phyloP scores from a whole-genome alignment of 2,888 invertebrate species.

The Philereme vetulata region DNA sequence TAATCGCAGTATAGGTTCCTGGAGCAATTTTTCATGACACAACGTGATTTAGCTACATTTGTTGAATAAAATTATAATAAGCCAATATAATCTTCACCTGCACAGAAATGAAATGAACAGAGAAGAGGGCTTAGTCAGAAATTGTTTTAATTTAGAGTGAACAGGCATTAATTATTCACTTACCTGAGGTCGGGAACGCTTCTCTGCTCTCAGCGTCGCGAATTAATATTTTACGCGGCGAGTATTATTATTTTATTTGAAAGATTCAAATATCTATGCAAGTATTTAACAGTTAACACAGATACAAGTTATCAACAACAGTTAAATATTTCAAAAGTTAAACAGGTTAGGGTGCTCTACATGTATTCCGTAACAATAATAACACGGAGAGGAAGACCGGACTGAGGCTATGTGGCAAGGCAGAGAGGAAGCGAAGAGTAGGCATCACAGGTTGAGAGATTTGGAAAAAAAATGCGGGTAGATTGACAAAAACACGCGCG shows the following conservation, averaged over 20 bases:
- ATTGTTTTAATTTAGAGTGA: conserved; percentile 20
- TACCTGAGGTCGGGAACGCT: conserved; percentile 54
- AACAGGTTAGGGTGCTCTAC: conserved; percentile 66
- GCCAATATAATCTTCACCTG: conserved; percentile 1
- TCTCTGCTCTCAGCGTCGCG: conserved; percentile 45
- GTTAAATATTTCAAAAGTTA: conserved; percentile 79
- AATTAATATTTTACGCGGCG: conserved; percentile 63
- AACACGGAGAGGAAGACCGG: conserved; percentile 71
- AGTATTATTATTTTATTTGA: conserved; percentile 55
- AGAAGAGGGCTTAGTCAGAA: conserved; percentile 5
- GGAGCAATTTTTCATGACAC: neutral
- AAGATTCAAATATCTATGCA: conserved; percentile 69
- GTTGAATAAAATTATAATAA: conserved; percentile 3
- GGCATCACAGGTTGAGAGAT: conserved; percentile 69
- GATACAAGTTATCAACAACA: conserved; percentile 78
- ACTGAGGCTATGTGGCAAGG: conserved; percentile 62
- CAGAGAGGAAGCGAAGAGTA: conserved; percentile 66
- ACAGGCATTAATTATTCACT: conserved; percentile 42
- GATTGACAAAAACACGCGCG: conserved; percentile 56
- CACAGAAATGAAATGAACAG: conserved; percentile 5
- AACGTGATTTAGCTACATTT: neutral
- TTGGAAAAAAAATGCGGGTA: conserved; percentile 42
- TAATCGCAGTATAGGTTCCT: conserved; percentile 7
- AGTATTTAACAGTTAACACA: conserved; percentile 82
- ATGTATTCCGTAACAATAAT: conserved; percentile 71